Evolutionary conservation across 2,797 vertebrate species (phyloP).

Genomic region (Mus minutoides): DNA sequence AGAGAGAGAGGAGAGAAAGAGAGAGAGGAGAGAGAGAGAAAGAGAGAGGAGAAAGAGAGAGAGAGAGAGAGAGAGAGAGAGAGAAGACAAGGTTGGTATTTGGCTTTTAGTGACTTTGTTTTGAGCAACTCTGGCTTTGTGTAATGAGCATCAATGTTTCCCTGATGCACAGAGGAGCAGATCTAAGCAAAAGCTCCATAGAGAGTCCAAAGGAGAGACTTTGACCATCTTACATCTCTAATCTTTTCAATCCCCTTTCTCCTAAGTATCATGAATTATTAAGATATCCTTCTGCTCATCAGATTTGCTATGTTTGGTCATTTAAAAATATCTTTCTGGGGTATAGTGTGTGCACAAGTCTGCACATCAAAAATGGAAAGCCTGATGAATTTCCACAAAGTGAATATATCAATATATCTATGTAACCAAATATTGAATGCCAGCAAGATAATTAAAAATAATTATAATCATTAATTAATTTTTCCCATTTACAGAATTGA

Average conservation of each 20-base stretch:
- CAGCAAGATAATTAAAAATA: no score
- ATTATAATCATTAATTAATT: no score
- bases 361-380: neutral
- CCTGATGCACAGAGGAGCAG: neutral
- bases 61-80: no score
- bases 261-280: neutral
- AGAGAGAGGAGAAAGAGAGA: no score
- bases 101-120: neutral
- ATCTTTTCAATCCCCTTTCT: neutral
- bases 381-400: neutral
- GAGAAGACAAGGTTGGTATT: no score
- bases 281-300: neutral
- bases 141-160: neutral
- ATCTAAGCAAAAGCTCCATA: neutral
- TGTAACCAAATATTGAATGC: neutral
- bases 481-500: no score
- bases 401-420: neutral
- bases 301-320: neutral
- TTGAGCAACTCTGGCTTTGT: neutral
- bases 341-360: neutral
- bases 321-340: constrained; percentile 39
- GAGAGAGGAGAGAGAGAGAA: no score
- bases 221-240: neutral
- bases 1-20: no score
- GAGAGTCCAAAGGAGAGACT: neutral